phyloP scores from a whole-genome alignment of 2,888 invertebrate species.

The Andrena praecox region DNA sequence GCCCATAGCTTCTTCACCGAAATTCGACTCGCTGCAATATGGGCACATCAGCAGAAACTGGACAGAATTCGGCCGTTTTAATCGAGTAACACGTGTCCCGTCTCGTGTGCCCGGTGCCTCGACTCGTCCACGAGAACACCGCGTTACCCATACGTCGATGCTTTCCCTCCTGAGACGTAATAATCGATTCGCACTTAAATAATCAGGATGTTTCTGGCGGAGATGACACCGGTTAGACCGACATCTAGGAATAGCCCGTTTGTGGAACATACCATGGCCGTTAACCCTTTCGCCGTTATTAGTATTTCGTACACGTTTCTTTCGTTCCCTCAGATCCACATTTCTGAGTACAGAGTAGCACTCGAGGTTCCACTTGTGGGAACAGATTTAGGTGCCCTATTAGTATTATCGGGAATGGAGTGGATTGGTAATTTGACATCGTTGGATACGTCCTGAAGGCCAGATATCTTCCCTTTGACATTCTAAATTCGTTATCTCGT shows the following conservation, averaged over 20 bases:
- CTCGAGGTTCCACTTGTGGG: neutral
- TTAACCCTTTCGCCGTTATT: slow-evolving; percentile 20
- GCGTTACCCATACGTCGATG: neutral
- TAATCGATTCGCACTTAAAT: neutral
- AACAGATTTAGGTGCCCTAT: neutral
- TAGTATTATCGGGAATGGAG: neutral
- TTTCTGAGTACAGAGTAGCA: neutral
- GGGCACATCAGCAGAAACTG: neutral
- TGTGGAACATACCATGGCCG: slow-evolving; percentile 40
- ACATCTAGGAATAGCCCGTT: slow-evolving; percentile 69
- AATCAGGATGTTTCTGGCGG: neutral
- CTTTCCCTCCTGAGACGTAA: neutral
- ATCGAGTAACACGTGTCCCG: neutral
- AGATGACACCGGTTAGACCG: slow-evolving; percentile 9
- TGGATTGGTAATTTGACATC: no score
- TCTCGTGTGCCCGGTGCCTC: neutral
- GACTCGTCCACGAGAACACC: neutral
- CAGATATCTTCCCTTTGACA: neutral
- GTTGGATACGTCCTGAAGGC: no score
- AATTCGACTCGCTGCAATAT: slow-evolving; percentile 46
- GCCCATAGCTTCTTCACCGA: neutral
- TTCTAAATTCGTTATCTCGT: neutral
- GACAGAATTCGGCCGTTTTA: neutral
- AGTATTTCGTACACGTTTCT: neutral
- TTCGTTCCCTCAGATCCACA: neutral